phyloP scores from a whole-genome alignment of 2,113 vertebrate genomes.

The Callospermophilus lateralis region DNA sequence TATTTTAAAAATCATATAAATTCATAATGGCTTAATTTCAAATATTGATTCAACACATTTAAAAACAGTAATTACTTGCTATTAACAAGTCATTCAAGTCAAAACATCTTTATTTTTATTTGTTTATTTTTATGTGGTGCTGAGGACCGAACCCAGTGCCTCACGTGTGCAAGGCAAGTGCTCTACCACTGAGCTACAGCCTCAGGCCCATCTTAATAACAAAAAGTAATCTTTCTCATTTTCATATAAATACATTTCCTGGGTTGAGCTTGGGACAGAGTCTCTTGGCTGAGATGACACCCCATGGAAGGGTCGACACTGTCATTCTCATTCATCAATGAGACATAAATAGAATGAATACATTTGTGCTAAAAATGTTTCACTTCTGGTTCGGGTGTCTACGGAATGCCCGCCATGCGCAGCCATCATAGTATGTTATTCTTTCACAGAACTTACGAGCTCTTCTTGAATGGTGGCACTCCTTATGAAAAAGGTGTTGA shows the following conservation, averaged over 20 bases:
- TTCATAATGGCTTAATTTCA: slow-evolving; percentile 14
- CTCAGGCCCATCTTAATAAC: not conserved
- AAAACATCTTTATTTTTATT: not conserved
- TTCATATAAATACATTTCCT: slow-evolving; percentile 31
- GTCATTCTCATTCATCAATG: not conserved
- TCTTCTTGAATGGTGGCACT: slow-evolving; percentile 93
- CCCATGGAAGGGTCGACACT: not conserved
- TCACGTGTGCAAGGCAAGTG: too few species aligned
- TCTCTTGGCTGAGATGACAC: not conserved
- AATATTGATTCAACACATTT: not conserved
- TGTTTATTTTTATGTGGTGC: too few species aligned
- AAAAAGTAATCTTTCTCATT: slow-evolving; percentile 1
- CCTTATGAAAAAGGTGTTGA: slow-evolving; percentile 93
- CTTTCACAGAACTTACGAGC: slow-evolving; percentile 92
- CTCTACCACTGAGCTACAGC: too few species aligned
- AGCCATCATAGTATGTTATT: not conserved
- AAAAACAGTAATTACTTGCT: not conserved
- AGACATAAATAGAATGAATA: not conserved
- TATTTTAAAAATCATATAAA: slow-evolving; percentile 32
- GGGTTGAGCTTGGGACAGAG: not conserved
- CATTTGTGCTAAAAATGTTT: not conserved
- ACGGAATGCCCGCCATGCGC: accelerated
- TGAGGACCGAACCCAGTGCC: too few species aligned
- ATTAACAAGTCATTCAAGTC: not conserved
- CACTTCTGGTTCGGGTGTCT: not conserved